Evolutionary conservation across 1,140 invertebrate genomes (phyloP).

Genomic region (Drosophila nigrodunni): DNA sequence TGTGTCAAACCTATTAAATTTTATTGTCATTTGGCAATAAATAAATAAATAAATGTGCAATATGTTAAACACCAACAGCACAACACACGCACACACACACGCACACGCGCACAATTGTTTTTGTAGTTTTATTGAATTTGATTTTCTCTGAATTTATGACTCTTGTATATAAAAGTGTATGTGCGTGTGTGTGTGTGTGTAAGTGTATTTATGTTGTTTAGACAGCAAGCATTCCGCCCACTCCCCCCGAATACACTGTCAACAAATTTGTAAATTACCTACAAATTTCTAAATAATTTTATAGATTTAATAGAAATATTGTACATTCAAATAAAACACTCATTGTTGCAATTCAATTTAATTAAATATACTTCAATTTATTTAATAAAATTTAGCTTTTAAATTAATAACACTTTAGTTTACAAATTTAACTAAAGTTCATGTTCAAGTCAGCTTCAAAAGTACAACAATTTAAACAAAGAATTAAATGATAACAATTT

Average conservation of each 20-base stretch:
- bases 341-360: too few relatives aligned
- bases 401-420: too few relatives aligned
- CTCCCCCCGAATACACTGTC: background rate
- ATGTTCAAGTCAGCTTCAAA: too few relatives aligned
- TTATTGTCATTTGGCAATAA: slow-evolving; percentile 64
- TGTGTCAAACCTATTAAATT: slow-evolving; percentile 73
- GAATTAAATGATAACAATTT: too few relatives aligned
- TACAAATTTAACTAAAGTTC: too few relatives aligned
- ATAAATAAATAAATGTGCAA: slow-evolving; percentile 69
- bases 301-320: too few relatives aligned
- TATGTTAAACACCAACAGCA: slow-evolving; percentile 43
- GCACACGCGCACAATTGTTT: background rate
- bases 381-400: too few relatives aligned
- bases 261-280: too few relatives aligned
- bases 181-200: slow-evolving; percentile 10
- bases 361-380: too few relatives aligned
- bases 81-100: background rate
- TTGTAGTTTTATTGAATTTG: slow-evolving; percentile 31
- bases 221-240: background rate
- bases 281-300: too few relatives aligned
- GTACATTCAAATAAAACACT: too few relatives aligned
- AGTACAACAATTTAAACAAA: too few relatives aligned
- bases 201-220: slow-evolving; percentile 13
- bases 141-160: slow-evolving; percentile 61
- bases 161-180: background rate